A percentile compares a stretch with the other conserved stretches of the same genome.
Evolutionary conservation across 2,888 invertebrate species (phyloP).

Genomic region (Empis stercorea): DNA sequence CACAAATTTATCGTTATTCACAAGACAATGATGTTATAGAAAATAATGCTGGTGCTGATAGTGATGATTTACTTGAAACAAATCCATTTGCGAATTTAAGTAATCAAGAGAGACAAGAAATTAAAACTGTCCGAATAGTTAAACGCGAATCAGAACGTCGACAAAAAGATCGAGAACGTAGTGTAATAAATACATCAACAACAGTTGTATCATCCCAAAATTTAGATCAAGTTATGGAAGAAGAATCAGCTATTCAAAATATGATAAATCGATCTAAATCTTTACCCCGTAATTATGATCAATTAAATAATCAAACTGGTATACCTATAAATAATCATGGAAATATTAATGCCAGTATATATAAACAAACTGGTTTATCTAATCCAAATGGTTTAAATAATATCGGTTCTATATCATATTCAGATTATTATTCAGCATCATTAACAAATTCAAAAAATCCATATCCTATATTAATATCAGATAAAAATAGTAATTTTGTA

Average conservation of each 20-base stretch:
- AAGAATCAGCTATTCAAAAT: constrained; percentile 13
- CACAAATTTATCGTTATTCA: constrained; percentile 20
- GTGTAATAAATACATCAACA: constrained; percentile 20
- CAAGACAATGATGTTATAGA: constrained; percentile 29
- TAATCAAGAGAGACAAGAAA: constrained; percentile 72
- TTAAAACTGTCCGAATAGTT: constrained; percentile 86
- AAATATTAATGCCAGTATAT: constrained; percentile 15
- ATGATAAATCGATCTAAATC: constrained; percentile 40
- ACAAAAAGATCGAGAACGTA: constrained; percentile 65
- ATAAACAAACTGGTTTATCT: constrained; percentile 4
- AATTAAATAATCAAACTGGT: constrained; percentile 23
- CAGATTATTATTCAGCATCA: constrained; percentile 18
- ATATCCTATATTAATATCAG: constrained; percentile 22
- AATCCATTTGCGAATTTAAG: constrained; percentile 44
- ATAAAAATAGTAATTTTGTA: constrained; percentile 30
- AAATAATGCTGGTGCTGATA: constrained; percentile 33
- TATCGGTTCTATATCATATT: constrained; percentile 12
- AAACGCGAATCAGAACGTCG: constrained; percentile 82
- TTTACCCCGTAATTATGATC: constrained; percentile 37
- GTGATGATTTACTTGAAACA: constrained; percentile 32
- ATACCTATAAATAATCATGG: constrained; percentile 11
- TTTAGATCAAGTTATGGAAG: constrained; percentile 36
- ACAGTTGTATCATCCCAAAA: constrained; percentile 31
- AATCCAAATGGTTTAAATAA: background rate
- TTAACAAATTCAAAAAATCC: constrained; percentile 7